These are phyloP conservation scores for Montipora sp. DNA, from an alignment of 64 coral and sea anemone genomes.

Conservation along the genomic window DNA sequence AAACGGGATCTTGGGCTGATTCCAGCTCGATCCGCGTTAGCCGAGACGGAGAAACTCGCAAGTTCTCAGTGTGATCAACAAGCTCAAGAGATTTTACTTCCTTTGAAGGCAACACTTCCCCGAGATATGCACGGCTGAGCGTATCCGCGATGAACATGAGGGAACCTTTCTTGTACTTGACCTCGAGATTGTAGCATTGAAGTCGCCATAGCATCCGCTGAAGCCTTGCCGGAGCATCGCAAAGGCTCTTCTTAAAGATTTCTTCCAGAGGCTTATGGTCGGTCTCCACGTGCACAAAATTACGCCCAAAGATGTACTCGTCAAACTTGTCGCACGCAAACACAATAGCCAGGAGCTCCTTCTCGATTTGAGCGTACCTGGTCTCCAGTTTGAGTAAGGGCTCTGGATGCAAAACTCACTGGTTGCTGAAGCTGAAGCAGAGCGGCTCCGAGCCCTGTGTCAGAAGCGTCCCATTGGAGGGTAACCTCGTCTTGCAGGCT, in stretches of 20 bases:
- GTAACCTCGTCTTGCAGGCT: slow-evolving; percentile 28
- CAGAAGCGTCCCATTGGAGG: slow-evolving; percentile 16
- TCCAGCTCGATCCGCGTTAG: not conserved
- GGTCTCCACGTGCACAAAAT: not conserved
- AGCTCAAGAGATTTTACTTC: not conserved
- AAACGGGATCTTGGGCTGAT: slow-evolving; percentile 2
- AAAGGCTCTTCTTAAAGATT: not conserved
- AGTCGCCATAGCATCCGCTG: slow-evolving; percentile 13
- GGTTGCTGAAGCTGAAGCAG: slow-evolving; percentile 1
- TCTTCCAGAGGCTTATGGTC: slow-evolving; percentile 24
- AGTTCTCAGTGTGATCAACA: not conserved
- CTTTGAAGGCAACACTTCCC: not conserved
- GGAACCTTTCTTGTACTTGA: not conserved
- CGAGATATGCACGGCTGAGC: not conserved
- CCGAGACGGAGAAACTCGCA: not conserved
- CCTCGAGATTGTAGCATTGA: not conserved
- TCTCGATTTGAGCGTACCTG: slow-evolving; percentile 6
- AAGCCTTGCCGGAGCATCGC: not conserved
- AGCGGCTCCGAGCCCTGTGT: not conserved
- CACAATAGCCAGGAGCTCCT: slow-evolving; percentile 24
- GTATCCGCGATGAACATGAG: not conserved
- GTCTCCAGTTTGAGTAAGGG: slow-evolving; percentile 24
- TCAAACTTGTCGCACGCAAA: slow-evolving; percentile 19
- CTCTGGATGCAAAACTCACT: slow-evolving; percentile 29
- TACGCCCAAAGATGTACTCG: slow-evolving; percentile 4